These are phyloP conservation scores for Tricholauxania praeusta DNA, from an alignment of 2,888 invertebrate species.

Conservation along the genomic window DNA sequence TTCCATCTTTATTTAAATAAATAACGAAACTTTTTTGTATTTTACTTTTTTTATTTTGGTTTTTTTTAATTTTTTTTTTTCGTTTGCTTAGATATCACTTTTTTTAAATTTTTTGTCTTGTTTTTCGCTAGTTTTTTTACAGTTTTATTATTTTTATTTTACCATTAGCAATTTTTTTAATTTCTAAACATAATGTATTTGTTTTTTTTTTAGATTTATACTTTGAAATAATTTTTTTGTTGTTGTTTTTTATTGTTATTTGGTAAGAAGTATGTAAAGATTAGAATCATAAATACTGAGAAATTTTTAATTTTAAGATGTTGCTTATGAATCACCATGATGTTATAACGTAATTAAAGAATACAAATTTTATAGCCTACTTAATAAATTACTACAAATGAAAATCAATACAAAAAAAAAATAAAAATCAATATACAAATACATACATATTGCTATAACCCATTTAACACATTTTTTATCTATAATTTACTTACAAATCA, in stretches of 20 bases:
- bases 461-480: too few species aligned
- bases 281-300: constrained; percentile 51
- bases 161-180: constrained; percentile 4
- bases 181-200: neutral
- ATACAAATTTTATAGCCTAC: constrained; percentile 19
- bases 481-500: too few species aligned
- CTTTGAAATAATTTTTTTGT: constrained; percentile 40
- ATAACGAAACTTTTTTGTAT: constrained; percentile 22
- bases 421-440: neutral
- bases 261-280: constrained; percentile 38
- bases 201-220: constrained; percentile 31
- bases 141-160: constrained; percentile 34
- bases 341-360: neutral
- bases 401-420: neutral
- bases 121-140: constrained; percentile 42
- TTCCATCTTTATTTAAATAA: neutral
- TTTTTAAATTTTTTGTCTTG: constrained; percentile 38
- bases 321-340: constrained; percentile 15
- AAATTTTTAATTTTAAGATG: constrained; percentile 43
- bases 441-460: too few species aligned
- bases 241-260: constrained; percentile 39
- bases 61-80: constrained; percentile 39
- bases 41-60: constrained; percentile 44
- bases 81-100: constrained; percentile 32
- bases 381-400: constrained; percentile 30